Evolutionary conservation across 2,797 vertebrate genomes (phyloP).

Genomic region (Mus caroli): DNA sequence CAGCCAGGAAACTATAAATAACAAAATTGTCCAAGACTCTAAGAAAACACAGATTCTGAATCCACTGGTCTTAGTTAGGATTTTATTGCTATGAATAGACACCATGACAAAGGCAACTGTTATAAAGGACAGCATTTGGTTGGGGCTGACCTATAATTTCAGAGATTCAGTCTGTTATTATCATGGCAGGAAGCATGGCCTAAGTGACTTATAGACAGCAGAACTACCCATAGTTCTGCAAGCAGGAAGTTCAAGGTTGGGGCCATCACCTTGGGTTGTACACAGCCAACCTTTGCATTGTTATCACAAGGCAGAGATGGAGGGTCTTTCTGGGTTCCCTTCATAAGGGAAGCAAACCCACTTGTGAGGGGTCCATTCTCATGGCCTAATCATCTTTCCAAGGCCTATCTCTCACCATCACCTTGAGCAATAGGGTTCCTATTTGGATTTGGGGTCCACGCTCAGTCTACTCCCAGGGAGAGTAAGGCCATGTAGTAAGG

Average conservation of each 20-base stretch:
- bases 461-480: not conserved
- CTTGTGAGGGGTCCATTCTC: not conserved
- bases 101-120: not conserved
- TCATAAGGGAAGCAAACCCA: not conserved
- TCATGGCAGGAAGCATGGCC: not conserved
- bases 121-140: not conserved
- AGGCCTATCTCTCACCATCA: not conserved
- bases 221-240: not conserved
- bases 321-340: not conserved
- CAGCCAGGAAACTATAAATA: rapidly evolving
- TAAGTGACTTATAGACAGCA: rapidly evolving
- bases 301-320: rapidly evolving
- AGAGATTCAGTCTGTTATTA: not conserved
- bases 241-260: not conserved
- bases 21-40: not conserved
- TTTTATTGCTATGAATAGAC: not conserved
- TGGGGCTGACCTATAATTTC: not conserved
- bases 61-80: not conserved
- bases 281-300: rapidly evolving
- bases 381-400: rapidly evolving
- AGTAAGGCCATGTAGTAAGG: not conserved
- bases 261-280: not conserved
- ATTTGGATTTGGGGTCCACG: not conserved
- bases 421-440: not conserved
- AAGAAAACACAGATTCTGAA: not conserved